phyloP scores from a whole-genome alignment of 2,113 vertebrate genomes.

The Chlamydotis undulata region DNA sequence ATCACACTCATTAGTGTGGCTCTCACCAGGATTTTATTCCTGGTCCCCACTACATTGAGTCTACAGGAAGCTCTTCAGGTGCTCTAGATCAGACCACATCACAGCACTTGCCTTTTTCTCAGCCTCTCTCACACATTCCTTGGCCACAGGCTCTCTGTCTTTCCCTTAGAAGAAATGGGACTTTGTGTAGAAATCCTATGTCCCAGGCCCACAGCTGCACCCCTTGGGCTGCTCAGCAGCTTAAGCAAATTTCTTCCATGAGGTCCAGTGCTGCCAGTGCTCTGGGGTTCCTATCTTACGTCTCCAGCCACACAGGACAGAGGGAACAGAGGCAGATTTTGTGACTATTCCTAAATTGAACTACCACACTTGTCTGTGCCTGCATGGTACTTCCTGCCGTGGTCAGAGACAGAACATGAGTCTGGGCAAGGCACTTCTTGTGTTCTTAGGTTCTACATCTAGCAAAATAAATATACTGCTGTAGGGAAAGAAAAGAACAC shows the following conservation, averaged over 20 bases:
- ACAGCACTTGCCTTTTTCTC: not conserved
- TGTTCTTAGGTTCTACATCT: not conserved
- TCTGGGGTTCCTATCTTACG: not conserved
- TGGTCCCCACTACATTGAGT: no score
- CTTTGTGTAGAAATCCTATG: not conserved
- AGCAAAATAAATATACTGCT: not conserved
- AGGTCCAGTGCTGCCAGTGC: not conserved
- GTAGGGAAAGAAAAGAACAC: not conserved
- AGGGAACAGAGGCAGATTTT: not conserved
- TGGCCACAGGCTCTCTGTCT: not conserved
- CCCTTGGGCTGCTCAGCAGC: not conserved
- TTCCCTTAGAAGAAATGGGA: not conserved
- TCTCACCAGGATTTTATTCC: not conserved
- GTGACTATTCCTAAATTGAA: not conserved
- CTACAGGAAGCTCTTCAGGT: not conserved
- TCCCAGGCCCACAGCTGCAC: not conserved
- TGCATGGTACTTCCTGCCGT: not conserved
- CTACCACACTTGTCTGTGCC: not conserved
- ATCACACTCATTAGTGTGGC: not conserved
- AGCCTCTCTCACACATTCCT: not conserved
- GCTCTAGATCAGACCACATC: not conserved
- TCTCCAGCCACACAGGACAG: not conserved
- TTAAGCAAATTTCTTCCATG: not conserved
- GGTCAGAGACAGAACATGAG: not conserved
- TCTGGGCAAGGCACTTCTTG: not conserved